Base-by-base conservation (phyloP, 2,113 vertebrate species). In the Equus quagga region DNA sequence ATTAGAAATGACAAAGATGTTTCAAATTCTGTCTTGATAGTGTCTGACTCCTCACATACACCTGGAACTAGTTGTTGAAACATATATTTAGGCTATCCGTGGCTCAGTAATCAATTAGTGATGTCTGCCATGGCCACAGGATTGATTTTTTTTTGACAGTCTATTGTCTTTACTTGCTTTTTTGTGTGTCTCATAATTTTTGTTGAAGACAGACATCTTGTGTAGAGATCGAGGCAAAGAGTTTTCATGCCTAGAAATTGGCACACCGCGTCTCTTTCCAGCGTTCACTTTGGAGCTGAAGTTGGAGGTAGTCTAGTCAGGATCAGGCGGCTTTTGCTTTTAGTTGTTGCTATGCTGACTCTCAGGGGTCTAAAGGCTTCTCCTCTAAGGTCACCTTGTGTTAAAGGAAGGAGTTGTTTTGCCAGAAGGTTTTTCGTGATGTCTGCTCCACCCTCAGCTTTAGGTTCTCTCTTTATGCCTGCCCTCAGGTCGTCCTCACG, bases 401-500 rank as follows among this genome's bases (percentile, higher is more conserved):
- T 54, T 56, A 46, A 12, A 41, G 13, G 6, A 33, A 41, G 33
- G 17, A 33, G n/a, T 12, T 12, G 17, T 23, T 31, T 18, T 54
- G 21, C 33, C 33, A 26, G 31, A 54, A 49, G 44, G 31, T 36
- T 75, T 51, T 51, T 23, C 58, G 64, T 12, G 8, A 7, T 9
- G 12, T n/a, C 80, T 41, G 41, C 44, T 33, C 56, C 5, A 11
- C 12, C 33, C 33, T 75, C 0, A 5, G 31, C 4, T 46, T 24
- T 21, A 18, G 11, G 8, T 17, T 17, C 13, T 69, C 23, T 19
- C 70, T n/a, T 10, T 2, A 0, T 24, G 11, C 41, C 69, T 28
- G 17, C 44, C 4, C 33, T 41, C 19, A 1, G 14, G 15, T 4
- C 0, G 1, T 54, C 6, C 2, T 49, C 3, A 2, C 0, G 8